Base-by-base conservation (phyloP, 2,888 invertebrate genomes). In the Macaria liturata region DNA sequence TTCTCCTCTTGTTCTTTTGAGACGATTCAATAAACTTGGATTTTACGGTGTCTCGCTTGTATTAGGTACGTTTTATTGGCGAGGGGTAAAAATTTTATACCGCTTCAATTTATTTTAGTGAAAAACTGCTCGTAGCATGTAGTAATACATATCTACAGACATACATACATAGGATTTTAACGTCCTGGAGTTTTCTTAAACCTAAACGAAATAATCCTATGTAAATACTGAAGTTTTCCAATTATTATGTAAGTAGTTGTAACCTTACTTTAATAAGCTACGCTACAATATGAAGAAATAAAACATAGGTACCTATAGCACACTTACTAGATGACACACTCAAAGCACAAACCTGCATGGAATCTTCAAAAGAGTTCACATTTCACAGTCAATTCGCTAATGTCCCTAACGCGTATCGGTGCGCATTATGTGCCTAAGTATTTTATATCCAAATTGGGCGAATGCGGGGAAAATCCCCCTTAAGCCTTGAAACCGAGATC, bases 401-500 rank as follows among this genome's bases (percentile, higher is more conserved):
- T 88, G 83, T 81, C 75, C 78, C 76, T 88, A 87, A 88, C 87
- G 79, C 83, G 84, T 82, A 86, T 87, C 78, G 82, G 81, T 71
- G 66, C 78, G 84, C 74, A 83, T 86, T 83, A 84, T 75, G 80
- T 39, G 20, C 34, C 34, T 49, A 50, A 34, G 51, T 82, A 83
- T 89, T 89, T 90, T 89, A 88, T 88, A 89, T 76, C 84, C 84
- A 86, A 90, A 91, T 90, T 88, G 89, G 77, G 80, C 78, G 64
- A 73, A 77, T 81, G 80, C 86, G 85, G 84, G 76, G 76, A 76
- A 82, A 84, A 90, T 85, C 90, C 89, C 78, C 80, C 71, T 83
- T 89, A 90, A 90, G 86, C 89, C 84, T 75, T 84, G 88, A 84
- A 87, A 90, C 89, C 87, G 87, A 90, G 91, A 91, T 91, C 91